Evolutionary conservation across 2,888 invertebrate genomes (phyloP), one percentile per base, ranked within the genome.

Genomic region (Idaea dimidiata): DNA sequence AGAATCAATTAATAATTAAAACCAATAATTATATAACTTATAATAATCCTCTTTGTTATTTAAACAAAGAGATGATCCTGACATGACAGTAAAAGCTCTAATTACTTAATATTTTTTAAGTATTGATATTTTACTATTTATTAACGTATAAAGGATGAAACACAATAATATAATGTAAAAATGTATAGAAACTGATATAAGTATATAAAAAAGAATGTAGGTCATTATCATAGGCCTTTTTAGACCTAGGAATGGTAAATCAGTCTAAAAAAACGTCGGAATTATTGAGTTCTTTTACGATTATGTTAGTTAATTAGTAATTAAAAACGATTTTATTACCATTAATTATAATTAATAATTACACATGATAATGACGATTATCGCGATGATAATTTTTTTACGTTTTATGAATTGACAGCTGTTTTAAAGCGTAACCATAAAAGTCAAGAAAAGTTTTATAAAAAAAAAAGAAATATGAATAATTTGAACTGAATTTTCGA

Each of bases 191-290:
- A 59, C 32, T 53, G 60, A 43, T 32, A n/a, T 57, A 10, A 14
- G 8, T n/a, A 43, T 59, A 4, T 60, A 43, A 43, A 43, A 43
- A 43, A 10, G 60, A 62, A 60, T 65, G 62, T 62, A 62, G 43
- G 43, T 32, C 43, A 43, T 10, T 14, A 18, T 31, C 55, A 55
- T 64, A 69, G 71, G 69, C 71, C 72, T 60, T 32, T 58, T 8
- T 16, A 16, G 66, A 63, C 71, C 67, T 18, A 66, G 72, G 72
- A 72, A 72, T 72, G 71, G 59, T 70, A 62, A 61, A 61, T 72
- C 71, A 72, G 72, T 71, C 72, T 62, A 66, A 62, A 67, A 58
- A 62, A 62, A 33, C 57, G 3, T 43, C 43, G 43, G 43, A 43
- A 43, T 43, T 14, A 43, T 43, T 43, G 10, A 43, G 10, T 43